Conservation (phyloP, 2,888 invertebrate genomes). For the Megastigmus dorsalis region DNA sequence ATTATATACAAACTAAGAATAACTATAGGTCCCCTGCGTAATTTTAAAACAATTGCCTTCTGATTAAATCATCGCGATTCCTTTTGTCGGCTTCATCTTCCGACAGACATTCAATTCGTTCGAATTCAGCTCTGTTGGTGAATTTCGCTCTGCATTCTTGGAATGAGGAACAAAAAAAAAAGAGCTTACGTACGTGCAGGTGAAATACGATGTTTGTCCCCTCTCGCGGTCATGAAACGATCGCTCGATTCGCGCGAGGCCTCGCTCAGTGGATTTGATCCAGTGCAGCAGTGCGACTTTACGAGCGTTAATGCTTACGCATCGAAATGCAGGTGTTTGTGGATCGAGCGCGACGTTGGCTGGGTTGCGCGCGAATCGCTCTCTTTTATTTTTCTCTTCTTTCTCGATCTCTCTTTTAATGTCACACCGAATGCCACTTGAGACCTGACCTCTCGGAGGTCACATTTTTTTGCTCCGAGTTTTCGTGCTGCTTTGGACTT, state of each 20-base stretch:
- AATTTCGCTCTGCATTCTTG: slow-evolving; percentile 32
- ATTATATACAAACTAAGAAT: too few relatives aligned
- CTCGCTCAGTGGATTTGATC: slow-evolving; percentile 11
- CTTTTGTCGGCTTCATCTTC: too few relatives aligned
- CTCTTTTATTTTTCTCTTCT: too few relatives aligned
- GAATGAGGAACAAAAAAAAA: slow-evolving; percentile 34
- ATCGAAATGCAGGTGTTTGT: slow-evolving; percentile 39
- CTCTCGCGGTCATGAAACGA: not conserved
- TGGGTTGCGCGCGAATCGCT: too few relatives aligned
- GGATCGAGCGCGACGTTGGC: too few relatives aligned
- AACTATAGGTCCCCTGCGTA: too few relatives aligned
- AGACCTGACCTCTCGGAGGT: slow-evolving; percentile 26
- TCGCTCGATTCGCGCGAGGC: too few relatives aligned
- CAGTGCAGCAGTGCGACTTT: not conserved
- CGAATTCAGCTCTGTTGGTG: too few relatives aligned
- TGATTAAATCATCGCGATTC: too few relatives aligned
- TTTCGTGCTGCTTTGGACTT: too few relatives aligned
- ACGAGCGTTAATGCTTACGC: slow-evolving; percentile 39
- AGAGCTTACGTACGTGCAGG: slow-evolving; percentile 40
- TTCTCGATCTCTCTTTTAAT: slow-evolving; percentile 25
- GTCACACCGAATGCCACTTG: slow-evolving; percentile 7
- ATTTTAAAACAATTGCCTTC: too few relatives aligned
- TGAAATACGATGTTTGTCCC: slow-evolving; percentile 44
- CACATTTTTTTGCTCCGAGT: not conserved
- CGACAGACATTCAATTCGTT: too few relatives aligned